phyloP scores from a whole-genome alignment of 37 sponge, comb jelly and placozoan species.

The Ianthella basta region DNA sequence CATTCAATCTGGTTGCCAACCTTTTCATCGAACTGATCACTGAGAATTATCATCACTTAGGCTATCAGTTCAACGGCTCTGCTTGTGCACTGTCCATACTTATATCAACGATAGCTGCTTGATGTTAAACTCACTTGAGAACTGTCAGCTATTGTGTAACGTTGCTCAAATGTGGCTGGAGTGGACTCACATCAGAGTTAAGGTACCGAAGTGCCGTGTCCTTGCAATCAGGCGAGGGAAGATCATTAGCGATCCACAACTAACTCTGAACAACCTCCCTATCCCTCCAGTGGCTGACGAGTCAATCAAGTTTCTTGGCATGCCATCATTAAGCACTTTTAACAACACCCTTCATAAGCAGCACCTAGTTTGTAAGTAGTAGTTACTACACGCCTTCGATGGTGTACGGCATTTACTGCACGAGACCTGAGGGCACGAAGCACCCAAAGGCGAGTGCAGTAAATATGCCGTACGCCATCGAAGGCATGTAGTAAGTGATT shows the following conservation, averaged over 20 bases:
- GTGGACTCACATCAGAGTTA: neutral
- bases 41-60: neutral
- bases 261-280: neutral
- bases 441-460: no score
- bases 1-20: neutral
- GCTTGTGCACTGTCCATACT: neutral
- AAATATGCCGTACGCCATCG: no score
- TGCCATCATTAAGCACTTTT: neutral
- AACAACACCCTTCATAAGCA: neutral
- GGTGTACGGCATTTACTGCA: no score
- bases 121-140: neutral
- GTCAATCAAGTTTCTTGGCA: conserved; percentile 1
- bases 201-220: neutral
- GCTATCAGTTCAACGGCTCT: neutral
- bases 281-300: neutral
- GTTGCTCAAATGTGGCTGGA: neutral
- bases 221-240: neutral
- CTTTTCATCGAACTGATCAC: neutral
- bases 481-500: no score
- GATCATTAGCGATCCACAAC: neutral
- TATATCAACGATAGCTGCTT: neutral
- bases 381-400: no score
- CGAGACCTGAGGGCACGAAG: no score
- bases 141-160: neutral
- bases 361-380: no score